Conservation (phyloP, 2,113 vertebrate genomes). For the Atractosteus spatula region DNA sequence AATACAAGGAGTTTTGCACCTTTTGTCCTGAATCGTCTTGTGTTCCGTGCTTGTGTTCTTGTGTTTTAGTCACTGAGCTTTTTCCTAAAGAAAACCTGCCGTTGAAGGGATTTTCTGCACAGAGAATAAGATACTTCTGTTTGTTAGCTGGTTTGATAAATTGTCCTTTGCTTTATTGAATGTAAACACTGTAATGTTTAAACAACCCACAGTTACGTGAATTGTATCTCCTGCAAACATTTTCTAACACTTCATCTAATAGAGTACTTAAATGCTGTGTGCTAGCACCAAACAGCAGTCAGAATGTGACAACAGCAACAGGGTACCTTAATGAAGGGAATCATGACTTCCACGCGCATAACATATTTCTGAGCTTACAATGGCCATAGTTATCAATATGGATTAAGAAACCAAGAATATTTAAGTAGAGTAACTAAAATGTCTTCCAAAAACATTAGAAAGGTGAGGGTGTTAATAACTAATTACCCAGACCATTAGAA, state of each 20-base stretch:
- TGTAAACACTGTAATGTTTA: not conserved
- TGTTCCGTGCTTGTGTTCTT: not conserved
- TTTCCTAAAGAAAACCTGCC: too few species aligned
- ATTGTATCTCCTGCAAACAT: conserved; percentile 5
- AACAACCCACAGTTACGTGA: not conserved
- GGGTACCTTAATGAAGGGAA: not conserved
- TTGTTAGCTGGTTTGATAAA: not conserved
- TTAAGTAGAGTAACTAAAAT: too few species aligned
- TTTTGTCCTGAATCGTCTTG: not conserved
- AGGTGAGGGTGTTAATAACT: too few species aligned
- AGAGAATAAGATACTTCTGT: not conserved
- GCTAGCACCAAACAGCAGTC: not conserved
- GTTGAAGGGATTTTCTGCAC: not conserved
- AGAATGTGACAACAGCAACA: conserved; percentile 11
- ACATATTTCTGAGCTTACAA: too few species aligned
- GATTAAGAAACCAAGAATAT: too few species aligned
- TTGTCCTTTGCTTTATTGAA: not conserved
- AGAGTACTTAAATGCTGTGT: not conserved
- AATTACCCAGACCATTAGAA: too few species aligned
- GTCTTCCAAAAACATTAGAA: too few species aligned
- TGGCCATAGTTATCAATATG: too few species aligned
- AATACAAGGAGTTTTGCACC: too few species aligned
- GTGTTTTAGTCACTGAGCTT: too few species aligned
- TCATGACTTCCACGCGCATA: not conserved
- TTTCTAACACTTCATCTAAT: not conserved